Conservation (phyloP, 2,797 vertebrate species). For the Nyctibius grandis region DNA sequence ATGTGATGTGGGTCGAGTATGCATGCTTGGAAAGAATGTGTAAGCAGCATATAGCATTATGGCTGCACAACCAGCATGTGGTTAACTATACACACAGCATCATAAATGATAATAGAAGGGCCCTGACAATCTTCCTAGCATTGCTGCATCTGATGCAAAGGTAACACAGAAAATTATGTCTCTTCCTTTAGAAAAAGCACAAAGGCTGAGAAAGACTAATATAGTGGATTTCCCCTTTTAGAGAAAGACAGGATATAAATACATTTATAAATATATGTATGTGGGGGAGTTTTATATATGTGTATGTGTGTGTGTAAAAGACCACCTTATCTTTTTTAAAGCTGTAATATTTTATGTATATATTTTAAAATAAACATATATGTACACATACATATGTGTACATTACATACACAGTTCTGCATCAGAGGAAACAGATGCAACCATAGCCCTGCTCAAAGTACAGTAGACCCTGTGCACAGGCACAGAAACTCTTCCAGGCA, state of each 20-base stretch:
- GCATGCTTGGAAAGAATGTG: background rate
- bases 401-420: background rate
- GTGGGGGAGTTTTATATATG: too few relatives aligned
- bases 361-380: background rate
- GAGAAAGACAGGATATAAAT: background rate
- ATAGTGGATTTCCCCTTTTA: background rate
- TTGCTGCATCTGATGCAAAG: background rate
- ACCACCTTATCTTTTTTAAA: background rate
- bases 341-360: background rate
- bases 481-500: background rate
- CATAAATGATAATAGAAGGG: background rate
- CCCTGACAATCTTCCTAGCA: background rate
- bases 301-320: background rate
- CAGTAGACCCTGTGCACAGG: background rate
- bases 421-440: background rate
- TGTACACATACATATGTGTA: background rate
- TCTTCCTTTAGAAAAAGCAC: background rate
- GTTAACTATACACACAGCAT: background rate
- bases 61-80: rapidly evolving
- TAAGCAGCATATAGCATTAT: background rate
- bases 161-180: background rate
- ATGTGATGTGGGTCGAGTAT: background rate
- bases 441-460: background rate
- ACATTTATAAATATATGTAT: background rate
- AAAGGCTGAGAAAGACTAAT: background rate